A percentile compares a stretch with the other conserved stretches of the same genome.
These are phyloP conservation scores for Aurelia sp. DNA, from an alignment of 30 jellyfish, hydroid and myxozoan species.

Conservation along the genomic window DNA sequence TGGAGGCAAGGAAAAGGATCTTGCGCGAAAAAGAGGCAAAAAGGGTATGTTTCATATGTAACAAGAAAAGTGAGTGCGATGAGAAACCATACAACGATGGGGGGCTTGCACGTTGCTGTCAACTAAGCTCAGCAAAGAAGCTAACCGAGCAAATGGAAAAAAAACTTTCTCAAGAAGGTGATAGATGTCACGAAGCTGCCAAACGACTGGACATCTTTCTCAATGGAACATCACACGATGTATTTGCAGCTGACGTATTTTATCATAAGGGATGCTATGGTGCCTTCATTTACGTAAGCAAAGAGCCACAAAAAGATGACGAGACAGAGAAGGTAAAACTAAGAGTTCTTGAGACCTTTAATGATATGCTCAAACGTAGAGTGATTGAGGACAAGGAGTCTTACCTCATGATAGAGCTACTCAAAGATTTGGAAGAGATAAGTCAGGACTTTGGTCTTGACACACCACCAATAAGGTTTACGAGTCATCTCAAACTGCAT, in stretches of 20 bases:
- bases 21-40: no score
- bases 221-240: constrained; percentile 35
- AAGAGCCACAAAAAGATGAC: constrained; percentile 36
- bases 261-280: constrained; percentile 40
- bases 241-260: constrained; percentile 50
- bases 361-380: constrained; percentile 42
- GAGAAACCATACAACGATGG: no score
- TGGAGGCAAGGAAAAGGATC: no score
- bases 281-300: constrained; percentile 39
- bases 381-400: constrained; percentile 44
- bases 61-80: no score
- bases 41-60: no score
- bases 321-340: constrained; percentile 27
- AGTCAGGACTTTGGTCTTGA: constrained; percentile 42
- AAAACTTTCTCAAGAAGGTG: constrained; percentile 31
- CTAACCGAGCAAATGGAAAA: constrained; percentile 14
- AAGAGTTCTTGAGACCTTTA: constrained; percentile 28
- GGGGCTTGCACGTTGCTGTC: no score
- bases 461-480: constrained; percentile 51
- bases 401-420: constrained; percentile 39
- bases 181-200: constrained; percentile 47
- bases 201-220: constrained; percentile 55
- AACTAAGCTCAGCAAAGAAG: no score
- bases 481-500: no score
- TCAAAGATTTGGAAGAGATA: constrained; percentile 49